These are phyloP conservation scores for Andrena flavipes DNA, from an alignment of 2,888 invertebrate species.

Conservation along the genomic window DNA sequence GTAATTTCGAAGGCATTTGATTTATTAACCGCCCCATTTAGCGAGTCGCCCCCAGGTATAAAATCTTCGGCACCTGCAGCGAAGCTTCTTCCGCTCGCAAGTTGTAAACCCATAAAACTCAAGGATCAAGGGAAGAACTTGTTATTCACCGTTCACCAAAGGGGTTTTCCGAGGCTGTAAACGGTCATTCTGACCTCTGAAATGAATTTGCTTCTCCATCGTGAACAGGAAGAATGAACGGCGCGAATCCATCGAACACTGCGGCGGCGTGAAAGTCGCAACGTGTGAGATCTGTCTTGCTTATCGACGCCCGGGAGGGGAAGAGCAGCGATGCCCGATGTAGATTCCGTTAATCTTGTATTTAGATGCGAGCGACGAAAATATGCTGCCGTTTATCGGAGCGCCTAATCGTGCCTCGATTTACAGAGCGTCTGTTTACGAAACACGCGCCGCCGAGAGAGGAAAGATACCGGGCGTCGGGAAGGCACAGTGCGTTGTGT, in stretches of 20 bases:
- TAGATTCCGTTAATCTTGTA: constrained; percentile 27
- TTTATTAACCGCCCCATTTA: not conserved
- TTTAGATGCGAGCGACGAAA: constrained; percentile 35
- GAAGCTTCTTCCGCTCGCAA: not conserved
- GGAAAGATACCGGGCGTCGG: constrained; percentile 41
- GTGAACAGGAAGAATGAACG: too few relatives aligned
- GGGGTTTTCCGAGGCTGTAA: not conserved
- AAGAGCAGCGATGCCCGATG: constrained; percentile 5
- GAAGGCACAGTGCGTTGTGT: constrained; percentile 28
- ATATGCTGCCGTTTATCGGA: constrained; percentile 35
- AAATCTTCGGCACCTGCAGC: not conserved
- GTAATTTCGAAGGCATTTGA: not conserved
- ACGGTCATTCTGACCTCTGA: not conserved
- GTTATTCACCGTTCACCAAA: not conserved
- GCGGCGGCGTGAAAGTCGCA: not conserved
- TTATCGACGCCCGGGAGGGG: constrained; percentile 25
- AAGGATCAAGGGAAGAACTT: not conserved
- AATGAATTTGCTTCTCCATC: too few relatives aligned
- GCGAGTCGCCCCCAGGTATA: not conserved
- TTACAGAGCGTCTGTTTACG: constrained; percentile 13
- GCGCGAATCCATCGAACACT: not conserved
- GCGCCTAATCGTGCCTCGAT: constrained; percentile 16
- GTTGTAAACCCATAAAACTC: not conserved
- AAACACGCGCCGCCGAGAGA: constrained; percentile 6
- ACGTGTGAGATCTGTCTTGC: not conserved